Evolutionary conservation across 2,888 invertebrate genomes (phyloP).

Genomic region (Lepidocyrtoides sp.): DNA sequence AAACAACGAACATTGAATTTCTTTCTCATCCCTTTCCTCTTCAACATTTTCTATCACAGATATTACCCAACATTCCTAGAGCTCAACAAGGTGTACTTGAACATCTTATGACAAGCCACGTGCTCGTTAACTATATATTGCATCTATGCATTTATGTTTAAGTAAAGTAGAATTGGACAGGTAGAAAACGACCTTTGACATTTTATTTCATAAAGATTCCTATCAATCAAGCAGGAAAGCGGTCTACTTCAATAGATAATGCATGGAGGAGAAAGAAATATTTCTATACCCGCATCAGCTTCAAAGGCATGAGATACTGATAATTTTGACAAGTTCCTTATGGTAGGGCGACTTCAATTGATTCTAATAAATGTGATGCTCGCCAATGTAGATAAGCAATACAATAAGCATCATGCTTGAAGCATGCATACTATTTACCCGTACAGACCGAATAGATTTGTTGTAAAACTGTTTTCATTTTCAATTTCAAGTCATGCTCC

Average conservation of each 20-base stretch:
- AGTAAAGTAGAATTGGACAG: neutral
- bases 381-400: no score
- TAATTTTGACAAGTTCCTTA: no score
- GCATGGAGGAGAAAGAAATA: neutral
- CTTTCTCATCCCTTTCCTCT: neutral
- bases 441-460: slow-evolving; percentile 58
- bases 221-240: neutral
- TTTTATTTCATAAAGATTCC: neutral
- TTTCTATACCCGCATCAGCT: neutral
- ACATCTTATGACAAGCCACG: slow-evolving; percentile 65
- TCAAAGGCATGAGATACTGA: no score
- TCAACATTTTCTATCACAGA: neutral
- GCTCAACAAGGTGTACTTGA: slow-evolving; percentile 82
- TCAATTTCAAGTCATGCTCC: slow-evolving; percentile 14
- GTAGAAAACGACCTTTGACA: neutral
- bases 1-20: neutral
- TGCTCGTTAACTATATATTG: no score
- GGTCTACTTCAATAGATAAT: neutral
- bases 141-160: no score
- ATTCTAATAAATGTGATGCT: no score
- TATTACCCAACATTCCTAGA: slow-evolving; percentile 82
- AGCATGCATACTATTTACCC: neutral
- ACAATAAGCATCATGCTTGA: neutral
- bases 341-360: no score
- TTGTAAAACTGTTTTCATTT: slow-evolving; percentile 65